Evolutionary conservation across 2,113 vertebrate species (phyloP), one percentile per base, ranked within the genome.

Genomic region (Oryzias celebensis): DNA sequence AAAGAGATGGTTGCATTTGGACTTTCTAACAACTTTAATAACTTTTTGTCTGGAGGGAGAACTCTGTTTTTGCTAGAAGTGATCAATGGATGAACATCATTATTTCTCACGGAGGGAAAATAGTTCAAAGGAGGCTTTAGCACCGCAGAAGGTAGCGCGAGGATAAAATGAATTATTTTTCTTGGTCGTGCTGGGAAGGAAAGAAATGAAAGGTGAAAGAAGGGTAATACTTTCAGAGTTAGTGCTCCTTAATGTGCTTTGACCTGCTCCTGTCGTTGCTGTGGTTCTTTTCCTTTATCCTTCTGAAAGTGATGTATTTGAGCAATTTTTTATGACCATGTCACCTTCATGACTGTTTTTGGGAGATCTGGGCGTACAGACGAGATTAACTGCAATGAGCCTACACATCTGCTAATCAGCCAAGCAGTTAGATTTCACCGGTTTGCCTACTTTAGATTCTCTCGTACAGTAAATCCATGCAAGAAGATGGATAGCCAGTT

Each of bases 351-450:
- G 62, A 16, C 31, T 55, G 57, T 48, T 62, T 16, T 6, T 26
- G 20, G 58, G 45, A 68, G 63, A 58, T 62, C 22, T 41, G 16
- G 62, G 31, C 59, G 62, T 56, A 72, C 20, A 42, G 41, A 26
- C 43, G 36, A 44, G 66, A 73, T 81, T 84, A 76, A 31, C 48
- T 65, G 41, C 62, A 72, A n/a, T 24, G 36, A 68, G 66, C 52
- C 52, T 49, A 42, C 41, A 59, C 41, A 49, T 69, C 49, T 82
- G 66, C 70, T 60, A 28, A 73, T 81, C n/a, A 15, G 22, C 24
- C 20, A 57, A 26, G 56, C 28, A 47, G 49, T 72, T 81, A 1
- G 68, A 61, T 59, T 55, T 44, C 68, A 77, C 61, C 59, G 61
- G 46, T 55, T 60, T 61, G 41, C 46, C 24, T 43, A 36, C n/a